Conservation (phyloP, 2,113 vertebrate species). For the Sinosuthora webbiana region DNA sequence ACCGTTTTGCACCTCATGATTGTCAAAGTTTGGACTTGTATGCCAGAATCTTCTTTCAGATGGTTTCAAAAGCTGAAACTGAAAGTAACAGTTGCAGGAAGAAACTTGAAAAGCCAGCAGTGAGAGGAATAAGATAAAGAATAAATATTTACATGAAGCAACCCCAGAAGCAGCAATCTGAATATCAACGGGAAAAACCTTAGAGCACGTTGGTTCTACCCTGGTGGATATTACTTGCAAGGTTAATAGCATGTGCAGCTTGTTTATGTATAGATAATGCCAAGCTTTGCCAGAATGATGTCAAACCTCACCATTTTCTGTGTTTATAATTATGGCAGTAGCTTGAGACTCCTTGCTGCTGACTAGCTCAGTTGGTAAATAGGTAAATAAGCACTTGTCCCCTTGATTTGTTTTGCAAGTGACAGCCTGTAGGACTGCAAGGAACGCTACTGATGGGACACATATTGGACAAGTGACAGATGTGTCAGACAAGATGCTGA, state of each 20-base stretch:
- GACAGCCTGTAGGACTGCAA: not conserved
- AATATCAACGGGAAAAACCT: not conserved
- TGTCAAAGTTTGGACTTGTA: not conserved
- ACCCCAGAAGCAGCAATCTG: not conserved
- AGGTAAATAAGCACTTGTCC: not conserved
- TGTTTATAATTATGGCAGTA: not conserved
- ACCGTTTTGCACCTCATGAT: not conserved
- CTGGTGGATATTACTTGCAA: not conserved
- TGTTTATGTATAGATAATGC: not conserved
- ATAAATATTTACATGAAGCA: not conserved
- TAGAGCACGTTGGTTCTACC: accelerated
- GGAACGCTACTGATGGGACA: not conserved
- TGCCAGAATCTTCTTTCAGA: not conserved
- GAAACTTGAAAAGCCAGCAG: not conserved
- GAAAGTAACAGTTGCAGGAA: not conserved
- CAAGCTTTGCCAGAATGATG: not conserved
- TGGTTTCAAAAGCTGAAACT: not conserved
- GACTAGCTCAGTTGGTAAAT: not conserved
- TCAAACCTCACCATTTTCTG: not conserved
- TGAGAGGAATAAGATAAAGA: not conserved
- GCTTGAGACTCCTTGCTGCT: not conserved
- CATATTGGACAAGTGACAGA: accelerated
- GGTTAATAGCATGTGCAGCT: not conserved
- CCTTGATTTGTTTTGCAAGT: not conserved
- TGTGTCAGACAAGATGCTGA: not conserved